Evolutionary conservation across 1,140 invertebrate species (phyloP), one percentile per base, ranked within the genome.

Genomic region (Carcinoscorpius rotundicauda): DNA sequence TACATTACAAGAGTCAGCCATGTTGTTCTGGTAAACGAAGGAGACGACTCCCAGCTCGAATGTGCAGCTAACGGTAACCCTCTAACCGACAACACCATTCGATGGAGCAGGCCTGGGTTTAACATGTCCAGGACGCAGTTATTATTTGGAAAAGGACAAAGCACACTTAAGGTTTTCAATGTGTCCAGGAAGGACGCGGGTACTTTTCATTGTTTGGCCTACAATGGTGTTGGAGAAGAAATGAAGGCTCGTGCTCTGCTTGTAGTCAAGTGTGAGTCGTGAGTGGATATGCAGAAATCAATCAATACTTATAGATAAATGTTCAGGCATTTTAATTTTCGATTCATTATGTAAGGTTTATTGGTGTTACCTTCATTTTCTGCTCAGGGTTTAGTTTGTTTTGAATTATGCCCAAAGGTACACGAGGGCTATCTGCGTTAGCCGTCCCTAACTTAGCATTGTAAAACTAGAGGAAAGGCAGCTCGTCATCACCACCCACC

Each of bases 31-130:
- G 84, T 88, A 0, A 86, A 85, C 72, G 84, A 86, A 9, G 86
- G 87, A 52, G 86, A 89, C 72, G 87, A 91, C 65, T 91, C 91
- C 0, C 84, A 86, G 64, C 78, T 98, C 51, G 87, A 89, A 69
- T 98, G 94, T 77, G 84, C 83, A 59, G 89, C 88, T 3, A 87
- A 89, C 65, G 93, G 88, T 0, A 93, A 92, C 74, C 95, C 95
- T 1, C 78, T 92, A 52, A 83, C 82, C 49, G 82, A 86, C 51
- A 87, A 90, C 67, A 89, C 93, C 74, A 84, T 97, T 8, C 83
- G 82, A 11, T 98, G 95, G 95, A 84, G 85, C 64, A 81, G 90
- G 61, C 82, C 84, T 64, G 84, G 84, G 62, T 80, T 81, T 61
- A 71, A 76, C 69, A 69, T 75, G 60, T 70, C 75, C 53, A 83